A percentile compares a stretch with the other conserved stretches of the same genome.
Conservation (phyloP, 1,140 invertebrate genomes). For the Lepidurus arcticus region DNA sequence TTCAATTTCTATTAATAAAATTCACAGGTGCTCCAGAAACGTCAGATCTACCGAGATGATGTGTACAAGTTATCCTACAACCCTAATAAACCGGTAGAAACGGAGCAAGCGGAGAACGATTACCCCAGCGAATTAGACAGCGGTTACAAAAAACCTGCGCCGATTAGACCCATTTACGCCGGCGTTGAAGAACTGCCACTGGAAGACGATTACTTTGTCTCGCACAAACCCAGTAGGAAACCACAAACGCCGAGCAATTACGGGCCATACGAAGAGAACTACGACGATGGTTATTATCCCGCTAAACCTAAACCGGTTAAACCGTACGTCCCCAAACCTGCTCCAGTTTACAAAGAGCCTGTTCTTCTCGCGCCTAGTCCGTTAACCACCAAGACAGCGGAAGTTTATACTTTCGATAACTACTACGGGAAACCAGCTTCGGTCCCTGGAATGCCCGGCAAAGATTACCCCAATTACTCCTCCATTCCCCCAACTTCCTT, state of each 20-base stretch:
- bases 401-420: constrained; percentile 25
- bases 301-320: constrained; percentile 25
- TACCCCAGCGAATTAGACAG: neutral
- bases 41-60: constrained; percentile 35
- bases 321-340: constrained; percentile 27
- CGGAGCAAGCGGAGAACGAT: neutral
- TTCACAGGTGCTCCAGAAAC: constrained; percentile 20
- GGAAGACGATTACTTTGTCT: constrained; percentile 13
- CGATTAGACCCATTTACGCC: constrained; percentile 25
- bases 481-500: constrained; percentile 43
- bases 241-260: neutral
- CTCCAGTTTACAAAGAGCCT: constrained; percentile 28
- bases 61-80: constrained; percentile 11
- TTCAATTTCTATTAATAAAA: neutral
- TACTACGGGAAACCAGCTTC: constrained; percentile 40
- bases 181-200: constrained; percentile 20
- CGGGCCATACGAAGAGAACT: neutral
- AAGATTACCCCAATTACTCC: constrained; percentile 43
- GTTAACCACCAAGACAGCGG: constrained; percentile 19
- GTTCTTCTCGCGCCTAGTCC: constrained; percentile 30
- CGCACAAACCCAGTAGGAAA: neutral
- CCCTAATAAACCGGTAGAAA: constrained; percentile 4
- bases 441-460: constrained; percentile 36
- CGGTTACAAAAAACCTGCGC: neutral
- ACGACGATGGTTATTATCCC: constrained; percentile 19